Evolutionary conservation across 2,113 vertebrate species (phyloP).

Genomic region (Grammomys surdaster): DNA sequence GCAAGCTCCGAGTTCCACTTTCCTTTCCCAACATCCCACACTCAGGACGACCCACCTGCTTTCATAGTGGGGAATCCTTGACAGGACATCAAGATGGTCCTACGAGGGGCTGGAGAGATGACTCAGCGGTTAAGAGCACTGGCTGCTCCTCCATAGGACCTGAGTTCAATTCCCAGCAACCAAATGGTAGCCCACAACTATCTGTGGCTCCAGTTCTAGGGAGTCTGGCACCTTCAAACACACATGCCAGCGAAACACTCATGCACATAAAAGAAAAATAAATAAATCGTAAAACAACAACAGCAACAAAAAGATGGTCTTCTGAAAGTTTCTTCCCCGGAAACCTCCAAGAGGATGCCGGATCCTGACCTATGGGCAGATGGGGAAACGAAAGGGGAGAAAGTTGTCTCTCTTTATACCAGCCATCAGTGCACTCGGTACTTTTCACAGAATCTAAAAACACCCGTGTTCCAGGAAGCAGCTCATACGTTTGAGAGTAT

Average conservation of each 20-base stretch:
- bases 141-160: too few species aligned
- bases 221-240: too few species aligned
- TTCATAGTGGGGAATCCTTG: neutral
- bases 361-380: neutral
- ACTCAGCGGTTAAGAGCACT: too few species aligned
- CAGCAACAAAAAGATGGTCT: neutral
- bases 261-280: too few species aligned
- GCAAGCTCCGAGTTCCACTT: neutral
- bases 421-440: neutral
- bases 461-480: neutral
- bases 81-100: neutral
- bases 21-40: neutral
- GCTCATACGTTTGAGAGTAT: neutral
- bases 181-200: too few species aligned
- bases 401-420: neutral
- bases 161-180: too few species aligned
- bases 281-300: too few species aligned
- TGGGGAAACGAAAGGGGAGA: neutral
- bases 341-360: neutral
- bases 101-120: neutral
- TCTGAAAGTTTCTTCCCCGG: neutral
- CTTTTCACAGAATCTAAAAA: neutral
- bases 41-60: neutral
- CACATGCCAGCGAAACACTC: too few species aligned
- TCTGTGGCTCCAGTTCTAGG: too few species aligned